A percentile compares a stretch with the other conserved stretches of the same genome.
These are phyloP conservation scores for Zaprionus camerounensis DNA, from an alignment of 1,140 invertebrate genomes.

Conservation along the genomic window DNA sequence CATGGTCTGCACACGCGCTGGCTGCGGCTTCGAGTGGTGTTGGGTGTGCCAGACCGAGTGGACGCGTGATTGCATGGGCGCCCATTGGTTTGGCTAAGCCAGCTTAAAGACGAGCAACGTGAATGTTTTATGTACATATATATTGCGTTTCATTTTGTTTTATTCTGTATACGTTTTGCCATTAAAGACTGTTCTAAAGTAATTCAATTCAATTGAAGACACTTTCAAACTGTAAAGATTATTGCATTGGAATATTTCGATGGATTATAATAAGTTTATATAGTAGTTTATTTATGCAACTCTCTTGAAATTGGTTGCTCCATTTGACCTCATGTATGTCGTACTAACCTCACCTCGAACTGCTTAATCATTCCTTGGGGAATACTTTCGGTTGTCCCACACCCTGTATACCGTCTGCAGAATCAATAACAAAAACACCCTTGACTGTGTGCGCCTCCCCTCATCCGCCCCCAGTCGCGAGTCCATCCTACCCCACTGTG, in stretches of 20 bases:
- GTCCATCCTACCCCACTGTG: conserved; percentile 70
- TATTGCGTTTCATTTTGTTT: conserved; percentile 44
- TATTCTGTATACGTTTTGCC: conserved; percentile 37
- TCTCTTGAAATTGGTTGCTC: neutral
- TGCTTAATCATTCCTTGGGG: conserved; percentile 3
- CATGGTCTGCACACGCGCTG: conserved; percentile 89
- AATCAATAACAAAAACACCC: conserved; percentile 76
- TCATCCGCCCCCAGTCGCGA: neutral
- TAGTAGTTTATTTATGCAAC: neutral
- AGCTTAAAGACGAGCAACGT: neutral
- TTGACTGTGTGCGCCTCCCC: conserved; percentile 23
- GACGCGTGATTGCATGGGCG: conserved; percentile 94
- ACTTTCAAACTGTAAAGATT: conserved; percentile 35
- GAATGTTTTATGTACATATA: conserved; percentile 5
- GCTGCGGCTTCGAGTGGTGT: conserved; percentile 94
- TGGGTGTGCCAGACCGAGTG: conserved; percentile 94
- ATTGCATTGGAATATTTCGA: neutral
- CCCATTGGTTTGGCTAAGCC: conserved; percentile 93
- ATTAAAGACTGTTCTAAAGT: conserved; percentile 30
- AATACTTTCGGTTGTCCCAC: conserved; percentile 26
- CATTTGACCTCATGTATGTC: neutral
- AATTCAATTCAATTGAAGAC: neutral
- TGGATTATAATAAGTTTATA: neutral
- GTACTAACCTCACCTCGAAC: neutral
- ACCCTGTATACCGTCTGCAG: conserved; percentile 67